Conservation (phyloP, 2,888 invertebrate species). For the Ichneumon xanthorius region DNA sequence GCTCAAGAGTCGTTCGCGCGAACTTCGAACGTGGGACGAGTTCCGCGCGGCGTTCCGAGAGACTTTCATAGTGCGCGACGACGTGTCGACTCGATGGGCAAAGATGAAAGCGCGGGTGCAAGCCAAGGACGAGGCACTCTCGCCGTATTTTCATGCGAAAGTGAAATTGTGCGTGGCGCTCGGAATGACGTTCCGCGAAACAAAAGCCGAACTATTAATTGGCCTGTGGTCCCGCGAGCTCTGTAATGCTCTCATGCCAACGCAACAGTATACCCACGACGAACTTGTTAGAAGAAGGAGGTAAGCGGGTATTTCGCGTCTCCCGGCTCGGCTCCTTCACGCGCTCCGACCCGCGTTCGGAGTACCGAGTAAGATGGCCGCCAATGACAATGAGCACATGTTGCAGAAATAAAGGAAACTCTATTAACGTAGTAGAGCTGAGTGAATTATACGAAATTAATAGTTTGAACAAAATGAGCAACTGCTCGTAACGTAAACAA, state of each 20-base stretch:
- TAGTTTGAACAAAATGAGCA: no score
- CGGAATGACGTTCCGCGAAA: not conserved
- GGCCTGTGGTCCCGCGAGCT: not conserved
- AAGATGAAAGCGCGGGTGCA: not conserved
- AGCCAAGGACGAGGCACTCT: not conserved
- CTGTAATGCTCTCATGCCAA: not conserved
- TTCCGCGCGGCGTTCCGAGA: not conserved
- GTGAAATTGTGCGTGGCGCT: not conserved
- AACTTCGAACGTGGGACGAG: slow-evolving; percentile 11
- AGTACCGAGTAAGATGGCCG: no score
- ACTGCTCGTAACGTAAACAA: no score
- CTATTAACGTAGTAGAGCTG: no score
- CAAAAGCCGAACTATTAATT: not conserved
- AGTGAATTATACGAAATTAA: no score
- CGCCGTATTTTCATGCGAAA: slow-evolving; percentile 4
- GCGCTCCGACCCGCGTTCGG: no score
- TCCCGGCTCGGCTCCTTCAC: no score
- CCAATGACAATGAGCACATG: no score
- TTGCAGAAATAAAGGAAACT: no score
- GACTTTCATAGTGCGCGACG: not conserved
- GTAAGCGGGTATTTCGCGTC: no score
- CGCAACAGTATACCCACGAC: not conserved
- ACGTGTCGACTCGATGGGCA: not conserved
- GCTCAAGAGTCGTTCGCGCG: not conserved
- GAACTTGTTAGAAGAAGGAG: no score